Conservation (phyloP, 2,888 invertebrate genomes). For the Melanotus villosus region DNA sequence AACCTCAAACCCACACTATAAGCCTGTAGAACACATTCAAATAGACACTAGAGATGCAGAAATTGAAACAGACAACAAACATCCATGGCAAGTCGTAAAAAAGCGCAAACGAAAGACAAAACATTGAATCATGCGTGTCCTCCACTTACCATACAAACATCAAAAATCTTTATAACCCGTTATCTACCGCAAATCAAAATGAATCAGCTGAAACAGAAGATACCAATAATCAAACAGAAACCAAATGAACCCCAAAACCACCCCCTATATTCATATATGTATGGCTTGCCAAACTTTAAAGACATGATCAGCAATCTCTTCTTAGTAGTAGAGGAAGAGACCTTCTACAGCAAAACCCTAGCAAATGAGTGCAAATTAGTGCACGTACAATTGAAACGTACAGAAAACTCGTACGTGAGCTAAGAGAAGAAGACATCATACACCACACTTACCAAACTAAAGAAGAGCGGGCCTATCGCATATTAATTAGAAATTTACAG, state of each 20-base stretch:
- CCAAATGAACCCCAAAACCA: background rate
- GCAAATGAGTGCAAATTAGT: too few species aligned
- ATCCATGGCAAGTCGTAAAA: background rate
- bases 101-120: slow-evolving; percentile 13
- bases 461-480: too few species aligned
- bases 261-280: background rate
- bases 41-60: background rate
- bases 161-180: background rate
- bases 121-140: background rate
- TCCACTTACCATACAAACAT: background rate
- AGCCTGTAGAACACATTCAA: background rate
- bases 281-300: too few species aligned
- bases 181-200: slow-evolving; percentile 5
- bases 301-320: too few species aligned
- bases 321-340: too few species aligned
- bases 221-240: background rate
- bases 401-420: too few species aligned
- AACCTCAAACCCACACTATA: slow-evolving; percentile 2
- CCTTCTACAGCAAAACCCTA: too few species aligned
- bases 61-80: background rate
- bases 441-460: too few species aligned
- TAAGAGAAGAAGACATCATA: too few species aligned
- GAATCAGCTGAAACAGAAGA: background rate
- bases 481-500: too few species aligned
- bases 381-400: too few species aligned